Evolutionary conservation across 2,888 invertebrate genomes (phyloP).

Genomic region (Tachystola acroxantha): DNA sequence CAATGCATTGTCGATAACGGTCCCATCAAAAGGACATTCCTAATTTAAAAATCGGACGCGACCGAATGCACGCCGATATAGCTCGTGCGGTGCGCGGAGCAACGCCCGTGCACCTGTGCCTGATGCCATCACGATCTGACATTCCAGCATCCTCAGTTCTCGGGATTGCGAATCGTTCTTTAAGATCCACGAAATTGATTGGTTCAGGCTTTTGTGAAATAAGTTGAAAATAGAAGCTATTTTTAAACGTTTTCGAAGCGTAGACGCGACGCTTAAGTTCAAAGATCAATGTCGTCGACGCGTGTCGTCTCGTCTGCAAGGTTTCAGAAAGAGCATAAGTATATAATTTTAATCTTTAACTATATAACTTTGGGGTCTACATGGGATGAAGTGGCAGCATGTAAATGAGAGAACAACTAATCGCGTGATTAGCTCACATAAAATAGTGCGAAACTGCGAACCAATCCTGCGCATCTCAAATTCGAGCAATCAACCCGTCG

Average conservation of each 20-base stretch:
- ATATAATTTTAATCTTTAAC: too few relatives aligned
- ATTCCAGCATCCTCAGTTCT: conserved; percentile 43
- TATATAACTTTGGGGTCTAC: too few relatives aligned
- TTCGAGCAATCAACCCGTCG: conserved; percentile 30
- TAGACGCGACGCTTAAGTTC: neutral
- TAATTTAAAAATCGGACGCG: conserved; percentile 41
- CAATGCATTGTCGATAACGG: conserved; percentile 13
- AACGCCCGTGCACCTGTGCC: conserved; percentile 59
- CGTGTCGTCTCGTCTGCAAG: too few relatives aligned
- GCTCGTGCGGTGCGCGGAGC: conserved; percentile 34
- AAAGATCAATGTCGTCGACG: too few relatives aligned
- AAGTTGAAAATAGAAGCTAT: neutral
- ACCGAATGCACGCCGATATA: conserved; percentile 30
- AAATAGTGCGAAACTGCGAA: conserved; percentile 26
- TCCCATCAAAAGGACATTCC: conserved; percentile 38
- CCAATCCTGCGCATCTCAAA: conserved; percentile 29
- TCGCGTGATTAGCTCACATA: conserved; percentile 5
- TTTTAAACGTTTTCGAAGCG: conserved; percentile 1
- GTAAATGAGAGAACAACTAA: neutral
- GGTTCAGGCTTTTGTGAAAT: conserved; percentile 20
- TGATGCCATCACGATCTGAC: conserved; percentile 46
- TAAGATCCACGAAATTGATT: conserved; percentile 42
- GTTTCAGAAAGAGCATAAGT: too few relatives aligned
- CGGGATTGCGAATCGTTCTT: conserved; percentile 37
- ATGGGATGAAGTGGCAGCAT: too few relatives aligned